These are phyloP conservation scores for Astyanax mexicanus DNA, from an alignment of 2,797 vertebrate species.

Conservation along the genomic window DNA sequence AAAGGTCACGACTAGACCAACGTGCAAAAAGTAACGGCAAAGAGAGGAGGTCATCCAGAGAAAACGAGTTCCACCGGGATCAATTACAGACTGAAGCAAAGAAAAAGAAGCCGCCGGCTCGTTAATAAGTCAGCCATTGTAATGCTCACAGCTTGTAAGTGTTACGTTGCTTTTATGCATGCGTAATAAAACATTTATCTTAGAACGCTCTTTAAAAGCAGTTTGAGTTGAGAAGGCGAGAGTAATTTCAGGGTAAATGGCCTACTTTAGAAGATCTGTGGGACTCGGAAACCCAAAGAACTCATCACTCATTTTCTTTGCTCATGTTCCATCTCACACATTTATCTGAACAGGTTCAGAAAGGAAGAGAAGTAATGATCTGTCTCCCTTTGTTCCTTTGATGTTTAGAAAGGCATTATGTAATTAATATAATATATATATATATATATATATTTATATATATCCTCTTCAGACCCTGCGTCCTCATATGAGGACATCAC, in stretches of 20 bases:
- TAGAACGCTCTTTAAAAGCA: neutral
- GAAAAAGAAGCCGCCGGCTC: neutral
- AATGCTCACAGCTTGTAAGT: neutral
- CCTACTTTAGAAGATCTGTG: neutral
- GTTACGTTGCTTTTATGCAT: neutral
- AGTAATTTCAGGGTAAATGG: neutral
- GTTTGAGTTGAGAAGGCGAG: neutral
- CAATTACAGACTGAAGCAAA: neutral
- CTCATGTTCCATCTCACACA: conserved; percentile 10
- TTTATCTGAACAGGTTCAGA: neutral
- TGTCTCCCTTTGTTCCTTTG: neutral
- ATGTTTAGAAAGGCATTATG: no score
- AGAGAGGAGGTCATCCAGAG: neutral
- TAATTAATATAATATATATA: no score
- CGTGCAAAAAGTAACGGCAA: neutral
- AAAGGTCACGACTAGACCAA: neutral
- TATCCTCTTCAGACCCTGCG: no score
- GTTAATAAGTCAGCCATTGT: neutral
- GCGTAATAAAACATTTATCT: neutral
- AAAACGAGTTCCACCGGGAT: neutral
- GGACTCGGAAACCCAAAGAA: neutral
- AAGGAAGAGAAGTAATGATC: conserved; percentile 8
- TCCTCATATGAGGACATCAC: no score
- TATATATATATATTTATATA: no score
- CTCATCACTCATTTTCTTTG: neutral